Base-by-base conservation (phyloP, 1,140 invertebrate species). In the Sinonovacula constricta region DNA sequence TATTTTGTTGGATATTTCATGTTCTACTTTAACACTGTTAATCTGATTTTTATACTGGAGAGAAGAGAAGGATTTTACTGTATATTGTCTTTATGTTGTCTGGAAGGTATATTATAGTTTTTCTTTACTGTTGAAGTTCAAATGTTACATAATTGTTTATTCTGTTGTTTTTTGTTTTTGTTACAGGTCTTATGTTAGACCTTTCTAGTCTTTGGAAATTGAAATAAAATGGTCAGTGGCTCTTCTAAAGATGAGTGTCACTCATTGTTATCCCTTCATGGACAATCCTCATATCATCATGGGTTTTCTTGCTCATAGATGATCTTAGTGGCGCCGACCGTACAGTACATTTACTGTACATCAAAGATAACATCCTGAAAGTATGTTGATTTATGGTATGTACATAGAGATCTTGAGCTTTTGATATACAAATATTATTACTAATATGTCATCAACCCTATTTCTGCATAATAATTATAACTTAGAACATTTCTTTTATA, bases 381-480 rank as follows among this genome's bases (percentile, higher is more conserved):
- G 39, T 10, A 7, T 45, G 39, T 45, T 45, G 39, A 45, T 45
- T 7, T 45, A 45, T 45, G 39, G 39, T 45, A 26, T 60, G 57
- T 60, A 18, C 26, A 31, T 26, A 7, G 12, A 60, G 57, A 26
- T 60, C 30, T 60, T 60, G 57, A 60, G 26, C 22, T 60, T 60
- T 5, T 26, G 15, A 60, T 14, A 5, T 54, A 7, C 5, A 31
- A 15, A 26, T 60, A 14, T 4, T 28, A 60, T 28, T 60, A 63
- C 18, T 45, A 45, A 45, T 10, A 45, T 45, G 18, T 18, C 39
- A 45, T 63, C 60, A 4, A 63, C 30, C 7, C n/a, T 3, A 63
- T 22, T 63, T 63, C 36, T 63, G 60, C 60, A 63, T 63, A 33
- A 63, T 33, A 4, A 63, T 45, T 45, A 45, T 4, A 60, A 54